phyloP scores from a whole-genome alignment of 2,797 vertebrate species.

The Natrix natrix region DNA sequence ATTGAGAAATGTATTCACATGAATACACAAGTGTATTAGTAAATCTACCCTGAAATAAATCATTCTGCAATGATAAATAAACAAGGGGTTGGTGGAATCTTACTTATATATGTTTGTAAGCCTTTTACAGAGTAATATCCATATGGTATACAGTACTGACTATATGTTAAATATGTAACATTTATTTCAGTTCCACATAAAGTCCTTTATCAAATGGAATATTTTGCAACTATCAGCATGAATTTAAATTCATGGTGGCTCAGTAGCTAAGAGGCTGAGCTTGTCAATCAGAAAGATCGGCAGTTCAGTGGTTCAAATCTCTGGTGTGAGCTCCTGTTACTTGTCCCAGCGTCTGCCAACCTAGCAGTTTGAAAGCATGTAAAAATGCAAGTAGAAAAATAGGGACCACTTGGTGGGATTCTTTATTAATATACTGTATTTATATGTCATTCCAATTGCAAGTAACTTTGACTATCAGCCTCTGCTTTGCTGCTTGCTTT shows the following conservation, averaged over 20 bases:
- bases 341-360: too few relatives aligned
- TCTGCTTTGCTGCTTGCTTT: too few relatives aligned
- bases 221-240: neutral
- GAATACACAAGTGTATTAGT: neutral
- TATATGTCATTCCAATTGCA: neutral
- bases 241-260: neutral
- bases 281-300: too few relatives aligned
- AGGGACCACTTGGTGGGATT: too few relatives aligned
- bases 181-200: neutral
- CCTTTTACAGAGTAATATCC: neutral
- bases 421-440: neutral
- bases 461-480: neutral
- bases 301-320: too few relatives aligned
- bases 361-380: too few relatives aligned
- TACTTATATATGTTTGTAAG: neutral
- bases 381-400: too few relatives aligned
- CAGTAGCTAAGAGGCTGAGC: too few relatives aligned
- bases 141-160: neutral
- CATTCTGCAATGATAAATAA: neutral
- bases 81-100: neutral
- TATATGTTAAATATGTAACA: neutral
- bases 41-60: neutral
- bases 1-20: neutral
- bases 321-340: too few relatives aligned
- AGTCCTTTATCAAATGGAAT: neutral